Conservation (phyloP, 2,113 vertebrate genomes). For the Malurus elegans region DNA sequence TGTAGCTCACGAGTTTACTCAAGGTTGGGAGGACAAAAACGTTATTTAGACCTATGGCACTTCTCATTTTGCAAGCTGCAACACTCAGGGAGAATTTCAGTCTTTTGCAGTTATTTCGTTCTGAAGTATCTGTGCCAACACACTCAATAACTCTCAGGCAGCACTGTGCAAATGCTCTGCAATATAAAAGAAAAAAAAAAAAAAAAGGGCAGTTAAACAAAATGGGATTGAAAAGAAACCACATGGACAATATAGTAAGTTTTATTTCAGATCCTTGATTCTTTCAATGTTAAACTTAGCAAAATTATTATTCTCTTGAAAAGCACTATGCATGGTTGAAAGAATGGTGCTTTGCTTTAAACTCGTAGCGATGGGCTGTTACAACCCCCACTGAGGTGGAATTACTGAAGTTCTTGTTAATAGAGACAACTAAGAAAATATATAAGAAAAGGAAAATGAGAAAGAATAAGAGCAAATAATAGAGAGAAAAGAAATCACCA, state of each 20-base stretch:
- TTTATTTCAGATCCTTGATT: background rate
- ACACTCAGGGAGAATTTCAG: background rate
- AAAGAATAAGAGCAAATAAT: background rate
- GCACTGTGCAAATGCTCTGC: background rate
- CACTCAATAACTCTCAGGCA: background rate
- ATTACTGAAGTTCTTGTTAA: background rate
- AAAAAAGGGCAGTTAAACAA: background rate
- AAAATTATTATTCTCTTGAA: background rate
- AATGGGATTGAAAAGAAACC: background rate
- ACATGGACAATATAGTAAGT: background rate
- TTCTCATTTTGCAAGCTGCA: background rate
- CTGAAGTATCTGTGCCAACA: background rate
- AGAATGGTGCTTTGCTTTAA: background rate
- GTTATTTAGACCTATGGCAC: background rate
- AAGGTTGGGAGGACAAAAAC: background rate
- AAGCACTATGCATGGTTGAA: background rate
- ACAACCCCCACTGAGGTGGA: background rate
- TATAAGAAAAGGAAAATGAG: background rate
- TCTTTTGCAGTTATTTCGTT: background rate
- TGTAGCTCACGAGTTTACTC: background rate
- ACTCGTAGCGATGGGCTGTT: background rate
- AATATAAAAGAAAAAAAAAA: background rate
- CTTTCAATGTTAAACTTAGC: background rate
- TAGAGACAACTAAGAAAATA: background rate
- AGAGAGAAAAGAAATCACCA: background rate